A percentile compares a stretch with the other conserved stretches of the same genome.
Evolutionary conservation across 2,888 invertebrate genomes (phyloP).

Genomic region (Elegia similella): DNA sequence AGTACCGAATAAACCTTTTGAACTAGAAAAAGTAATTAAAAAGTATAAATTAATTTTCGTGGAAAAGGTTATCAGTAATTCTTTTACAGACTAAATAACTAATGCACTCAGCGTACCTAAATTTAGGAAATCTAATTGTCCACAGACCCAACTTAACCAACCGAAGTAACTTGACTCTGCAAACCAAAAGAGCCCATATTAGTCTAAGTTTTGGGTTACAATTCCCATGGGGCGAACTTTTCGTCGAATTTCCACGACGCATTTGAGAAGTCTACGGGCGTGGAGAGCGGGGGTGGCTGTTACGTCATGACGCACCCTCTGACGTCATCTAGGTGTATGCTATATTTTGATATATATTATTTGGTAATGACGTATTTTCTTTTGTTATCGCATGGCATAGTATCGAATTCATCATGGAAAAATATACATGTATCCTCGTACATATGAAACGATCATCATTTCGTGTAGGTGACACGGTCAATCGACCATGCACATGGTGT

Average conservation of each 20-base stretch:
- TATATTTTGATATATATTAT: too few species aligned
- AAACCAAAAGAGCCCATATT: slow-evolving; percentile 7
- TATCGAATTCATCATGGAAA: too few species aligned
- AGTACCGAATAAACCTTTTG: too few species aligned
- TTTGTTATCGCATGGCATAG: too few species aligned
- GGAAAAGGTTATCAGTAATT: not conserved
- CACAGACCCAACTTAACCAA: slow-evolving; percentile 13
- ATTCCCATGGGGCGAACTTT: not conserved
- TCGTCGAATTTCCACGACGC: slow-evolving; percentile 26
- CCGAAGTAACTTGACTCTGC: not conserved
- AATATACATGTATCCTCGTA: too few species aligned
- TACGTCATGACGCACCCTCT: slow-evolving; percentile 48
- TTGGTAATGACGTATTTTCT: too few species aligned
- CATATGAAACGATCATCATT: too few species aligned
- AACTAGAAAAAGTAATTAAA: too few species aligned
- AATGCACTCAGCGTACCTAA: not conserved
- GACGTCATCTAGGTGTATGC: slow-evolving; percentile 30
- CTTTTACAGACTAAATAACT: not conserved
- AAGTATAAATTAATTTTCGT: not conserved
- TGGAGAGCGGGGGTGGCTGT: slow-evolving; percentile 23
- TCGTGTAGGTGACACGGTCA: too few species aligned
- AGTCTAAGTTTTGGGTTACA: not conserved
- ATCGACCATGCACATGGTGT: too few species aligned
- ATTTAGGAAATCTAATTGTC: not conserved
- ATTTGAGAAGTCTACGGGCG: slow-evolving; percentile 47